Evolutionary conservation across 2,888 invertebrate species (phyloP).

Genomic region (Steinernema carpocapsae): DNA sequence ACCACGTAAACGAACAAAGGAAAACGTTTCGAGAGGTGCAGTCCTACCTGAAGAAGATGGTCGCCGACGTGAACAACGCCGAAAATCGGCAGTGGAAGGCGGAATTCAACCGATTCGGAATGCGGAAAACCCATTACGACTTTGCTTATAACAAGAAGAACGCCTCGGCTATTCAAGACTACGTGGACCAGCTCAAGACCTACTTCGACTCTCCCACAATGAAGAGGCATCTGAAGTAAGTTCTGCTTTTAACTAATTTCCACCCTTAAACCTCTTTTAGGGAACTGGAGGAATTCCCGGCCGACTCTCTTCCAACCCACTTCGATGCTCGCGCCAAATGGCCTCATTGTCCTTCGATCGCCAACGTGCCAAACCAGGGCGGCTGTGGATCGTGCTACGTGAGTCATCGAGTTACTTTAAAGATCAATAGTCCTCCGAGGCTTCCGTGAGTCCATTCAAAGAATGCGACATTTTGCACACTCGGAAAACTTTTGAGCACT

Average conservation of each 20-base stretch:
- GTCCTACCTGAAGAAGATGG: conserved; percentile 59
- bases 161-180: conserved; percentile 64
- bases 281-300: conserved; percentile 57
- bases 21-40: conserved; percentile 44
- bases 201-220: conserved; percentile 64
- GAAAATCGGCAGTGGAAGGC: conserved; percentile 65
- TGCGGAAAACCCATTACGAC: conserved; percentile 50
- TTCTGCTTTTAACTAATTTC: background rate
- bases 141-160: conserved; percentile 57
- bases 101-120: conserved; percentile 61
- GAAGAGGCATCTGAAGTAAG: conserved; percentile 61
- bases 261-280: conserved; percentile 43
- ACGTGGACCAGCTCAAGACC: conserved; percentile 57
- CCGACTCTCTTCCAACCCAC: conserved; percentile 52
- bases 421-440: background rate
- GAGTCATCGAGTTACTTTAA: conserved; percentile 32
- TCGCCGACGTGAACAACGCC: conserved; percentile 61
- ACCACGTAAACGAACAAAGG: background rate
- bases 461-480: no score
- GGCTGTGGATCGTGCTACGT: conserved; percentile 68
- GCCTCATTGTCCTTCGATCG: conserved; percentile 65
- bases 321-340: conserved; percentile 67
- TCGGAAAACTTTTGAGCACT: no score
- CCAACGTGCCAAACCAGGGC: conserved; percentile 66
- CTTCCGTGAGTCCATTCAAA: background rate